Base-by-base conservation (phyloP, 2,888 invertebrate species). In the Phyllotreta cruciferae region DNA sequence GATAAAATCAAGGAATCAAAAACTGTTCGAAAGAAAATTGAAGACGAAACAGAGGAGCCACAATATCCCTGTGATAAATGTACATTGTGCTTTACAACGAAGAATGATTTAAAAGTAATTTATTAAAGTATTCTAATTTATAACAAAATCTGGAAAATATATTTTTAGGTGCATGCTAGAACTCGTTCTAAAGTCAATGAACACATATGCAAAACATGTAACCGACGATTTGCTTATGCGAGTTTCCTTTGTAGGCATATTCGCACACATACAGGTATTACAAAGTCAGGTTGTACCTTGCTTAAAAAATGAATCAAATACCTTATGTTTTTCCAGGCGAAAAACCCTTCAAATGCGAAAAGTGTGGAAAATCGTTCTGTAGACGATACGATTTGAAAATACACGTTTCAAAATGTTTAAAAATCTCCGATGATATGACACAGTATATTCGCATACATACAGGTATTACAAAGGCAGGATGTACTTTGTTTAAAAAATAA, bases 241-340 rank as follows among this genome's bases (percentile, higher is more conserved):
- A 82, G 82, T 66, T 81, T 81, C 1, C 73, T 82, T 36, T 80
- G 80, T 53, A 71, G 81, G 44, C 81, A 82, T 68, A 63, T 80
- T 39, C 68, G 80, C 11, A 80, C 78, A 3, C 82, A 82, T 66
- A 82, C 81, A 4, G 82, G 60, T 60, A 37, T 24, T n/a, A 34
- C 24, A 24, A 24, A n/a, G n/a, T n/a, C n/a, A n/a, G n/a, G n/a
- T n/a, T n/a, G n/a, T n/a, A n/a, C n/a, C n/a, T n/a, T n/a, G n/a
- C n/a, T n/a, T n/a, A n/a, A n/a, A n/a, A n/a, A n/a, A n/a, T n/a
- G n/a, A n/a, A n/a, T n/a, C n/a, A n/a, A n/a, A n/a, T n/a, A 9
- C 34, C 8, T 13, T 11, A 6, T n/a, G n/a, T 11, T 39, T 39
- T 36, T 36, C 8, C 44, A 60, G 60, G 81, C 3, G 82, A 81